phyloP scores from a whole-genome alignment of 2,797 vertebrate genomes.

The Staurois parvus region DNA sequence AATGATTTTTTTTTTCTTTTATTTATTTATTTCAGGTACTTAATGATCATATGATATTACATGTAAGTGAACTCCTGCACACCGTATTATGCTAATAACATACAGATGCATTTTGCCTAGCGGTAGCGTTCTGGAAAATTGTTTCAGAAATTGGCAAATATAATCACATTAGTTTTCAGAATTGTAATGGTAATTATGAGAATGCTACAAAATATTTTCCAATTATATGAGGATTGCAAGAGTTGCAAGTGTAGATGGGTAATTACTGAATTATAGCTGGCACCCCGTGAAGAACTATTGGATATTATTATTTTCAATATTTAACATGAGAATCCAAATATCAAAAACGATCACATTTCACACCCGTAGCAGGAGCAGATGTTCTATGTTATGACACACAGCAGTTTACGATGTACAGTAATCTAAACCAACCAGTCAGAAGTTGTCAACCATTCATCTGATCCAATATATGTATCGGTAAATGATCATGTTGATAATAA shows the following conservation, averaged over 20 bases:
- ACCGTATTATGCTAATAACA: not conserved
- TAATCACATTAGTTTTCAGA: slow-evolving; percentile 5
- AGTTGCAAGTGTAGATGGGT: not conserved
- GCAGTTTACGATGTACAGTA: not conserved
- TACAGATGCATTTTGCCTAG: not conserved
- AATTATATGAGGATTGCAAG: not conserved
- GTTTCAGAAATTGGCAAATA: slow-evolving; percentile 4
- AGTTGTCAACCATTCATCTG: too few relatives aligned
- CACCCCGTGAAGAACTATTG: not conserved
- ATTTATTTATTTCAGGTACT: too few relatives aligned
- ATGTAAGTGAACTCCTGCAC: not conserved
- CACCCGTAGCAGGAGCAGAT: not conserved
- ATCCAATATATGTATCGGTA: too few relatives aligned
- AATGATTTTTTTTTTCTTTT: too few relatives aligned
- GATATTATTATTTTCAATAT: not conserved
- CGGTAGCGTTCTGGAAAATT: not conserved
- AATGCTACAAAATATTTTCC: not conserved
- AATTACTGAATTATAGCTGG: slow-evolving; percentile 7
- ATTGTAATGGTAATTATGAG: not conserved
- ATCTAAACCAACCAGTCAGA: too few relatives aligned
- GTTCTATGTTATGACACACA: not conserved
- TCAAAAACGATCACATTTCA: not conserved
- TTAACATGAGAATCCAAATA: slow-evolving; percentile 5
- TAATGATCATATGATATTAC: not conserved
- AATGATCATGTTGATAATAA: not conserved